A percentile compares a stretch with the other conserved stretches of the same genome.
These are phyloP conservation scores for Metaphire vulgaris DNA, from an alignment of 1,140 invertebrate genomes.

Conservation along the genomic window DNA sequence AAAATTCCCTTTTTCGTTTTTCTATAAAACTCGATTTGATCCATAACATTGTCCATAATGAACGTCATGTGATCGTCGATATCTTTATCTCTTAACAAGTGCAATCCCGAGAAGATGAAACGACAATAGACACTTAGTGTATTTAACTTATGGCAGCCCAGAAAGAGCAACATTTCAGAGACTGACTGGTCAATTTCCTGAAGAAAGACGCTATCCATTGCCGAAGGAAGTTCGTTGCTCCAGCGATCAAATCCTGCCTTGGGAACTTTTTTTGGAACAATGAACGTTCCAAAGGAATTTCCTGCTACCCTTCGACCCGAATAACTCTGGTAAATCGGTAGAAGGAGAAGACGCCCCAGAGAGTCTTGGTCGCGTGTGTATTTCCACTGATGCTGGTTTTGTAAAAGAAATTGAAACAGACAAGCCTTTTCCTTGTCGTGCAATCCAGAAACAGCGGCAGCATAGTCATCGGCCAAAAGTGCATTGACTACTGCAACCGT, in stretches of 20 bases:
- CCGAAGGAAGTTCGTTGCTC: neutral
- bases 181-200: neutral
- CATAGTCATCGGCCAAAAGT: neutral
- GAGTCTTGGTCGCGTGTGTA: neutral
- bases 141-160: neutral
- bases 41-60: neutral
- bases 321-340: neutral
- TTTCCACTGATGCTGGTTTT: neutral
- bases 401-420: neutral
- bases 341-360: neutral
- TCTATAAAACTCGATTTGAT: neutral
- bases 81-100: neutral
- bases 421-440: neutral
- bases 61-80: neutral
- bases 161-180: neutral
- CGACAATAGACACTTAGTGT: neutral
- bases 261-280: neutral
- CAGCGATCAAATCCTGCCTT: neutral
- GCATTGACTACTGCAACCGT: neutral
- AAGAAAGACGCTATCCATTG: neutral
- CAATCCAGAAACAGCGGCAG: neutral
- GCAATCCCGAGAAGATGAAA: neutral
- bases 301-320: neutral
- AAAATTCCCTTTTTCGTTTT: too few species aligned
- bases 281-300: neutral